Percentiles rank a stretch among this genome's conserved stretches.
Conservation (phyloP, 2,888 invertebrate genomes). For the Cyclophora albipunctata region DNA sequence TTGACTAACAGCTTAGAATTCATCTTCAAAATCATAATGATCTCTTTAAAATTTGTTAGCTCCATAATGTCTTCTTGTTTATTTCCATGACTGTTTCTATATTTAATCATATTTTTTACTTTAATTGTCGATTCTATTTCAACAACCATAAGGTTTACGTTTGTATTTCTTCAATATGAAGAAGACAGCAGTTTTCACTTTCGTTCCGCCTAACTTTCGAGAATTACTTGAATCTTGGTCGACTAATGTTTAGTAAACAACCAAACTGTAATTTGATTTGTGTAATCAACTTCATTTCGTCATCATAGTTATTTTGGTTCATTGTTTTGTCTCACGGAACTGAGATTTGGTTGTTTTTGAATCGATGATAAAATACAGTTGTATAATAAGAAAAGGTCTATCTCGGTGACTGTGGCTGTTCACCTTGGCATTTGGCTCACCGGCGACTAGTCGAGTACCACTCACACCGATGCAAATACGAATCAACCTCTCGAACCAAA, state of each 20-base stretch:
- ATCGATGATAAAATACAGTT: conserved; percentile 18
- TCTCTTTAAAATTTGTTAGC: conserved; percentile 1
- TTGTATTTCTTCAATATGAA: too few relatives aligned
- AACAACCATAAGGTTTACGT: too few relatives aligned
- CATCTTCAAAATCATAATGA: conserved; percentile 1
- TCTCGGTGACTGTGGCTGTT: conserved; percentile 50
- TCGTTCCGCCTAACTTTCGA: conserved; percentile 57
- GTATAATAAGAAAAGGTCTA: conserved; percentile 28
- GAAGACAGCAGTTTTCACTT: conserved; percentile 43
- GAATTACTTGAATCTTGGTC: conserved; percentile 31
- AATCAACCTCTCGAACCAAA: too few relatives aligned
- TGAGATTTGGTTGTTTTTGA: conserved; percentile 14
- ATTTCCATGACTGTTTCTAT: conserved; percentile 11
- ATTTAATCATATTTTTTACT: background rate
- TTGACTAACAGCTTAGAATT: too few relatives aligned
- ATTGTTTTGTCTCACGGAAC: conserved; percentile 8
- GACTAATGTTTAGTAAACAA: conserved; percentile 43
- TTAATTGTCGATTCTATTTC: too few relatives aligned
- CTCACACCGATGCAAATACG: conserved; percentile 19
- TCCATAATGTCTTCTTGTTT: conserved; percentile 4
- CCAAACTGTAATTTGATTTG: conserved; percentile 19
- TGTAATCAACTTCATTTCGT: conserved; percentile 6
- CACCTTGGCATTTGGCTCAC: conserved; percentile 62
- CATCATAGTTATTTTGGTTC: conserved; percentile 4
- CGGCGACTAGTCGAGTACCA: conserved; percentile 20